Conservation (phyloP, 30 jellyfish, hydroid and myxozoan genomes). For the Hydractinia symbiolongicarpus region DNA sequence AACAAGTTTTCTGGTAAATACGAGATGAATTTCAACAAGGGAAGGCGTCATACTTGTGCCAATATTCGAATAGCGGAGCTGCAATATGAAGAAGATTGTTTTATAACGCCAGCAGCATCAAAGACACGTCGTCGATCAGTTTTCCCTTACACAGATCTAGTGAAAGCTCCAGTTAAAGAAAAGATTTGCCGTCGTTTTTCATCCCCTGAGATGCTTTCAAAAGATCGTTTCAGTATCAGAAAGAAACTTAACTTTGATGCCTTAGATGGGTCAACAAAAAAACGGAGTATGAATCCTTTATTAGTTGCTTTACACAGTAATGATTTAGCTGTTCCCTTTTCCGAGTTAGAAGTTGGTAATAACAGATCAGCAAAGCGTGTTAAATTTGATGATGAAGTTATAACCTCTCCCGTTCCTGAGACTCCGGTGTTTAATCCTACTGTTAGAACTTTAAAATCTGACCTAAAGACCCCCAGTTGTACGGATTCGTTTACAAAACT, state of each 20-base stretch:
- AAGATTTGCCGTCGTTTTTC: conserved; percentile 2
- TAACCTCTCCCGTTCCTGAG: conserved; percentile 8
- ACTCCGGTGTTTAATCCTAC: conserved; percentile 3
- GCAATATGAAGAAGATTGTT: not conserved
- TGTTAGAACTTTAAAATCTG: not conserved
- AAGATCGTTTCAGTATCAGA: not conserved
- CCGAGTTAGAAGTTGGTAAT: conserved; percentile 4
- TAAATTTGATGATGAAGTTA: conserved; percentile 5
- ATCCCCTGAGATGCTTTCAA: not conserved
- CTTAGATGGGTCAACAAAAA: not conserved
- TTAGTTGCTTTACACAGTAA: not conserved
- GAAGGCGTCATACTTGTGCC: conserved; percentile 20
- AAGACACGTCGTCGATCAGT: not conserved
- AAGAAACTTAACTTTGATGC: conserved; percentile 9
- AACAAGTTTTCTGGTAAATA: not conserved
- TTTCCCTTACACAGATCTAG: not conserved
- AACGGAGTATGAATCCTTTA: conserved; percentile 5
- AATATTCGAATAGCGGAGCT: not conserved
- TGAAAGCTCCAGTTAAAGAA: not conserved
- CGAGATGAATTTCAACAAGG: not conserved
- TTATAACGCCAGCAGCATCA: not conserved
- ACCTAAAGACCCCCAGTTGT: not conserved
- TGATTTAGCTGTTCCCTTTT: conserved; percentile 4
- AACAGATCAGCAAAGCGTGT: not conserved
- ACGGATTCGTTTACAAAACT: not conserved